These are phyloP conservation scores for Mystacides longicornis DNA, from an alignment of 2,888 invertebrate species.

Conservation along the genomic window DNA sequence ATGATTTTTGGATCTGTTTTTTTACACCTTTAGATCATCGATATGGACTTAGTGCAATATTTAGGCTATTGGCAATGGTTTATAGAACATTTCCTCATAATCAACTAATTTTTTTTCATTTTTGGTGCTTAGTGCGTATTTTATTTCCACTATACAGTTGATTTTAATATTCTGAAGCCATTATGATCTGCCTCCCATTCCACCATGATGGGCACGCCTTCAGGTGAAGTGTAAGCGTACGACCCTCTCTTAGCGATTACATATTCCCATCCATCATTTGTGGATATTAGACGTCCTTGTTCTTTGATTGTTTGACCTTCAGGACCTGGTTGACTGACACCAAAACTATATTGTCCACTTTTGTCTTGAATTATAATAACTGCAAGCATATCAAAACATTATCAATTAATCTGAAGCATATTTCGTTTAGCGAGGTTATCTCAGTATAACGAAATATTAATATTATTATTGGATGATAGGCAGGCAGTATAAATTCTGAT, in stretches of 20 bases:
- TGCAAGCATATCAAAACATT: not conserved
- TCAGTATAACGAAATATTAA: too few species aligned
- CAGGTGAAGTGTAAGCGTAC: slow-evolving; percentile 31
- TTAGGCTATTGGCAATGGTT: too few species aligned
- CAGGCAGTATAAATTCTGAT: too few species aligned
- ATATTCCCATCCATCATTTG: slow-evolving; percentile 32
- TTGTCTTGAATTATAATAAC: slow-evolving; percentile 12
- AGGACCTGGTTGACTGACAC: slow-evolving; percentile 26
- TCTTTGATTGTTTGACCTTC: slow-evolving; percentile 30
- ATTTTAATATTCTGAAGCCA: slow-evolving; percentile 28
- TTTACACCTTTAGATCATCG: too few species aligned
- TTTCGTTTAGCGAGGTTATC: too few species aligned
- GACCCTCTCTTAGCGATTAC: slow-evolving; percentile 31
- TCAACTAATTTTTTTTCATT: too few species aligned
- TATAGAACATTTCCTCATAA: too few species aligned
- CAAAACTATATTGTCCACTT: slow-evolving; percentile 21
- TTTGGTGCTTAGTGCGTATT: too few species aligned
- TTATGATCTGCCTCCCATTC: slow-evolving; percentile 32
- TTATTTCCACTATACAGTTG: slow-evolving; percentile 9
- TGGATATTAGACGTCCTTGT: slow-evolving; percentile 30
- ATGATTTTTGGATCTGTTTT: too few species aligned
- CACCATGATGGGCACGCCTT: slow-evolving; percentile 29
- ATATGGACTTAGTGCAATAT: too few species aligned
- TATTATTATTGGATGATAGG: too few species aligned
- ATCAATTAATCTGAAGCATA: too few species aligned